These are phyloP conservation scores for Gambusia yucatana DNA, from an alignment of 2,797 vertebrate species.

Conservation along the genomic window DNA sequence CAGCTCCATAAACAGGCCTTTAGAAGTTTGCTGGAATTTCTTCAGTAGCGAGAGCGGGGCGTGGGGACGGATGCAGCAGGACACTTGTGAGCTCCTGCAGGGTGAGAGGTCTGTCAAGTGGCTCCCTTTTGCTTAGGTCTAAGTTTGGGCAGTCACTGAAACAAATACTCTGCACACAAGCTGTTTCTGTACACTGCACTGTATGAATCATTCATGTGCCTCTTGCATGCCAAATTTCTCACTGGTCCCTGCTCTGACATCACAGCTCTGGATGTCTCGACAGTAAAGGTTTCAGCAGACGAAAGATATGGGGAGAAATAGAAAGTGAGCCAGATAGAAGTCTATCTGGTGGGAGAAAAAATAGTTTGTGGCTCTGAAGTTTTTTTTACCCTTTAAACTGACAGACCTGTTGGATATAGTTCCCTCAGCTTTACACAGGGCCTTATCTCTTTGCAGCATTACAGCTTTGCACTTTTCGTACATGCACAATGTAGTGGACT, in stretches of 20 bases:
- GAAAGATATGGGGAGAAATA: neutral
- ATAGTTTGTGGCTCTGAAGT: neutral
- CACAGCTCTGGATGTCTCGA: constrained; percentile 23
- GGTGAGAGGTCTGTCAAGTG: constrained; percentile 60
- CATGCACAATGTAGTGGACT: constrained; percentile 1
- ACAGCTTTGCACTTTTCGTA: constrained; percentile 16
- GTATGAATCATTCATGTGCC: constrained; percentile 24
- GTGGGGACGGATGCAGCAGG: constrained; percentile 46
- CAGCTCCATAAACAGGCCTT: constrained; percentile 35
- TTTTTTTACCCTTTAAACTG: constrained; percentile 31
- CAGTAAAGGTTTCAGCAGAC: constrained; percentile 29
- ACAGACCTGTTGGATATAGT: constrained; percentile 11
- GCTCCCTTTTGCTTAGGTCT: constrained; percentile 40
- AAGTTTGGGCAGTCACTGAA: constrained; percentile 60
- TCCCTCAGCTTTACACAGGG: constrained; percentile 9
- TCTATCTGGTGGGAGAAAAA: constrained; percentile 16
- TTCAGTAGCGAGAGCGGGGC: constrained; percentile 45
- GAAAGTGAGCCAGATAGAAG: constrained; percentile 9
- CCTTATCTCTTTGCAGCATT: constrained; percentile 17
- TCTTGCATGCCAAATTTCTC: constrained; percentile 26
- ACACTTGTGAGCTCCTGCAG: constrained; percentile 55
- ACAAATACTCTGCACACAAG: constrained; percentile 58
- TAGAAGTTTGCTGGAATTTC: constrained; percentile 54
- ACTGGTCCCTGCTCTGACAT: constrained; percentile 26
- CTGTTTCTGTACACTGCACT: constrained; percentile 41